Evolutionary conservation across 2,113 vertebrate species (phyloP), one percentile per base, ranked within the genome.

Genomic region (Hemichromis elongatus): DNA sequence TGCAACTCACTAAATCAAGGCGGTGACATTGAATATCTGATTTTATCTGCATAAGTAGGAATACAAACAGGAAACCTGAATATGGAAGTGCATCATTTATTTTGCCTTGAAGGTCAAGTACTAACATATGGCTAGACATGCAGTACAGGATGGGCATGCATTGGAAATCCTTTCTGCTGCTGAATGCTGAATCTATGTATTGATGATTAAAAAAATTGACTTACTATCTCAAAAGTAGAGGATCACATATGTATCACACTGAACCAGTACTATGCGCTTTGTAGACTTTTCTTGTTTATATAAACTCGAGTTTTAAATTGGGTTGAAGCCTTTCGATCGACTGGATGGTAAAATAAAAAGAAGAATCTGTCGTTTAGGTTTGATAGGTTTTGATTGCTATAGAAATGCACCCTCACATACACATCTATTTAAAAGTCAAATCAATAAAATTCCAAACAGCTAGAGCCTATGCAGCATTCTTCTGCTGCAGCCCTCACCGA

Each of bases 31-130:
- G 40, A 88, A 84, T 80, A 61, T 91, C n/a, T 73, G 55, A 59
- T 92, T 56, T 81, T 80, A 90, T 88, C 83, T 84, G 19, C 82
- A 82, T 79, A 40, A 80, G 40, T 26, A 52, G 52, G 45, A 75
- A 75, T 75, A 33, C 40, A 82, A 82, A 87, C 81, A 73, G 4
- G 10, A 33, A 52, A 75, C n/a, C 47, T 1, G 70, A 75, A 13
- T 52, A 75, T 52, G 1, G 45, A 75, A 75, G 33, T 52, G 26
- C 6, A n/a, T 75, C 16, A 75, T 75, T 52, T 52, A 52, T 75
- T 33, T 75, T 75, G 70, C 10, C 68, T 24, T 75, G 24, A 79
- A 81, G 61, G 63, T 90, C 85, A 89, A 13, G 45, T 30, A 52
- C 45, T 33, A 75, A 75, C 45, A 52, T 75, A 75, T 52, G 45